phyloP scores from a whole-genome alignment of 1,140 invertebrate species.

The Choristoneura fumiferana region DNA sequence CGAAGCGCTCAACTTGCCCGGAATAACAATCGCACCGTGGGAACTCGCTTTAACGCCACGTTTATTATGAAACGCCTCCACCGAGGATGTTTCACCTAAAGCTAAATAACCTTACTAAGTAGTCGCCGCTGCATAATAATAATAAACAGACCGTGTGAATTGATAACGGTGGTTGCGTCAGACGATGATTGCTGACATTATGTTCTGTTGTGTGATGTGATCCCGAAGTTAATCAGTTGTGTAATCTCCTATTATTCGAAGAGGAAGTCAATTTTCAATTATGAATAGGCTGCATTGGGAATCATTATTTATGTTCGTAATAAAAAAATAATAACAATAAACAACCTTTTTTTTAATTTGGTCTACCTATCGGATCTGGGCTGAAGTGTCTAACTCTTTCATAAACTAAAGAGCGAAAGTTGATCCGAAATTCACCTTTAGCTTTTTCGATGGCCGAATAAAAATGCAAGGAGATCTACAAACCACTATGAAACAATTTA shows the following conservation, averaged over 20 bases:
- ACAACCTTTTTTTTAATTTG: no score
- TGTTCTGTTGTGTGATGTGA: background rate
- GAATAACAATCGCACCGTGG: constrained; percentile 71
- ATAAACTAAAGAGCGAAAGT: no score
- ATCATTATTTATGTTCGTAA: background rate
- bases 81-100: constrained; percentile 43
- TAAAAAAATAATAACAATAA: constrained; percentile 22
- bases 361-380: no score
- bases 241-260: constrained; percentile 4
- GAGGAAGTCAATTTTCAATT: constrained; percentile 12
- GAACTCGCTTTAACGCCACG: constrained; percentile 53
- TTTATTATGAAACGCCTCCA: constrained; percentile 58
- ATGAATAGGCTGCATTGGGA: background rate
- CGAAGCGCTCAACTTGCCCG: constrained; percentile 40
- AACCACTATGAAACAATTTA: no score
- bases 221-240: constrained; percentile 11
- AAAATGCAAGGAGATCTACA: constrained; percentile 4
- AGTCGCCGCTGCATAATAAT: constrained; percentile 34
- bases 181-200: constrained; percentile 13
- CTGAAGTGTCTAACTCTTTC: no score
- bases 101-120: constrained; percentile 36
- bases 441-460: no score
- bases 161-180: constrained; percentile 46
- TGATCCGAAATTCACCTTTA: no score
- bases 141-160: constrained; percentile 44